Evolutionary conservation across 2,888 invertebrate genomes (phyloP).

Genomic region (Sminthurinus aureus): DNA sequence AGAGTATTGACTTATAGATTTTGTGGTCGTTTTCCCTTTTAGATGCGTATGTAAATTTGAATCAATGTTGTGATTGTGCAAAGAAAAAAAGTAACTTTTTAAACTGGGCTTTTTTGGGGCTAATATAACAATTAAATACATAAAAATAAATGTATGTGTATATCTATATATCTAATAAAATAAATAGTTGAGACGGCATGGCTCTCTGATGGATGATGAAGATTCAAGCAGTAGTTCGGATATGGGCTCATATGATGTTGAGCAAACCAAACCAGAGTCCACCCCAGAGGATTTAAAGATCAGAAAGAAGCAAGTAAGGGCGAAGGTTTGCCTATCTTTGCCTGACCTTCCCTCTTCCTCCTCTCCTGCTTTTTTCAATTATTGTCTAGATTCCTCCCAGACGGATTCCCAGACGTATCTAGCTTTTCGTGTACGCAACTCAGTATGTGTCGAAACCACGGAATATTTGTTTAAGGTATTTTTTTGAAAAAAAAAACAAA

Average conservation of each 20-base stretch:
- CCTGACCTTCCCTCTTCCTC: slow-evolving; percentile 59
- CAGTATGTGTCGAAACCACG: slow-evolving; percentile 59
- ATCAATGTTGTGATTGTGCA: no score
- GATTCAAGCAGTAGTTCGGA: slow-evolving; percentile 60
- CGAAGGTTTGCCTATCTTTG: slow-evolving; percentile 58
- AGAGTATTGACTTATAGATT: no score
- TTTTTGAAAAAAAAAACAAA: slow-evolving; percentile 31
- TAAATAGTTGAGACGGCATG: slow-evolving; percentile 55
- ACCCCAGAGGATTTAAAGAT: slow-evolving; percentile 43
- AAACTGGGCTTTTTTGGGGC: slow-evolving; percentile 27
- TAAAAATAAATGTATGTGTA: not conserved
- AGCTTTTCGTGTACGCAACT: slow-evolving; percentile 60
- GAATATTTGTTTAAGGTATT: slow-evolving; percentile 58
- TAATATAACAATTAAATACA: not conserved
- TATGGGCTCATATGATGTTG: slow-evolving; percentile 60
- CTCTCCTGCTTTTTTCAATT: slow-evolving; percentile 56
- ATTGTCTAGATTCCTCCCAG: slow-evolving; percentile 43
- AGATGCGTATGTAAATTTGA: no score
- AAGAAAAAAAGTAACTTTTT: no score
- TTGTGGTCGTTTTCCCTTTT: no score
- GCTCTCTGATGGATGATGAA: slow-evolving; percentile 53
- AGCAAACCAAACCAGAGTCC: slow-evolving; percentile 31
- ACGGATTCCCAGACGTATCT: slow-evolving; percentile 50
- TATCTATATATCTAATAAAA: not conserved
- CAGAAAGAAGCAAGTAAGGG: slow-evolving; percentile 56